Percentiles rank a stretch among this genome's conserved stretches.
phyloP scores from a whole-genome alignment of 1,140 invertebrate species.

The Sinella curviseta region DNA sequence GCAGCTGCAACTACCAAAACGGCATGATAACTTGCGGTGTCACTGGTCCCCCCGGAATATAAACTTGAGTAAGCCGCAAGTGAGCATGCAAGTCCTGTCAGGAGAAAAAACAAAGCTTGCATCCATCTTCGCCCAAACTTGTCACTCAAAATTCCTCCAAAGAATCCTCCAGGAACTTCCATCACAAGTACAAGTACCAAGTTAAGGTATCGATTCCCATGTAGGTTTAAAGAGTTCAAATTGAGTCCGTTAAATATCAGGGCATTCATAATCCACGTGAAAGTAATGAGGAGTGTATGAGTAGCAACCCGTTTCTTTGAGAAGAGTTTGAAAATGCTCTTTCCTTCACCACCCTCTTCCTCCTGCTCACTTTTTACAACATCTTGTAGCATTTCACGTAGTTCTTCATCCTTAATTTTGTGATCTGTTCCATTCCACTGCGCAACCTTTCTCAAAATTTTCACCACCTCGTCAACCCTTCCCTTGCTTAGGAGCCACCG shows the following conservation, averaged over 20 bases:
- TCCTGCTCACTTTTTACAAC: not conserved
- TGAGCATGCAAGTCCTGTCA: not conserved
- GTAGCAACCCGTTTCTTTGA: not conserved
- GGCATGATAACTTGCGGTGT: not conserved
- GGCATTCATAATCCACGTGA: not conserved
- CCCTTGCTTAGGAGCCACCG: constrained; percentile 59
- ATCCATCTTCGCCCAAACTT: constrained; percentile 42
- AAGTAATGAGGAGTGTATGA: not conserved
- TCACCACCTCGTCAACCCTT: constrained; percentile 58
- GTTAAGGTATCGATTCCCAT: constrained; percentile 18
- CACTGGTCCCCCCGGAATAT: not conserved
- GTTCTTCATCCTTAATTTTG: not conserved
- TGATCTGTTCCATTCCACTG: constrained; percentile 35
- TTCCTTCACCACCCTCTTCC: not conserved
- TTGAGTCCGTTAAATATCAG: not conserved
- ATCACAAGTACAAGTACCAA: constrained; percentile 13
- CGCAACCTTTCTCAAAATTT: constrained; percentile 49
- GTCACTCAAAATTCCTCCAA: constrained; percentile 34
- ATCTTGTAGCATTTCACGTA: not conserved
- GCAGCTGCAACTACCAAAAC: not conserved
- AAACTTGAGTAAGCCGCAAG: not conserved
- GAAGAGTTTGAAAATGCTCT: not conserved
- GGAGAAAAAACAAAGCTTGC: constrained; percentile 34
- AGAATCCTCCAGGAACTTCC: constrained; percentile 30
- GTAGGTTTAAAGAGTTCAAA: constrained; percentile 1